Evolutionary conservation across 2,113 vertebrate species (phyloP), one percentile per base, ranked within the genome.

Genomic region (Poeciliopsis occidentalis): DNA sequence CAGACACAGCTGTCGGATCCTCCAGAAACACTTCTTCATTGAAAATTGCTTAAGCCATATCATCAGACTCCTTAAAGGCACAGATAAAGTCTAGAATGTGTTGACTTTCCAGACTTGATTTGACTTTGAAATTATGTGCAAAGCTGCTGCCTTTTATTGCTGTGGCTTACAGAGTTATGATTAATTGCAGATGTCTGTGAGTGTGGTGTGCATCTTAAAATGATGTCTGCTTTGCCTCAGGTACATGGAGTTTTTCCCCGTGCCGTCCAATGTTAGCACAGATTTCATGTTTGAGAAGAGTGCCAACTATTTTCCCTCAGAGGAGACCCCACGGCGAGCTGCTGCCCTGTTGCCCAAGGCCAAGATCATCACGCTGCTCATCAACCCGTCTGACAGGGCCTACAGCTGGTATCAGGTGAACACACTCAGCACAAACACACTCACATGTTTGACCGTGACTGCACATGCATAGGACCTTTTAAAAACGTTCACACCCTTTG

Each of bases 281-380:
- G 97, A 99, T 90, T 96, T 99, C 87, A 95, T 99, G 73, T 99
- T 98, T 93, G 98, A 99, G 92, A 99, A 99, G 89, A 99, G 97
- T 65, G 97, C 97, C 68, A 97, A 97, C 92, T 99, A 99, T 89
- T 98, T 99, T 88, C 96, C 98, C 39, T 98, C 97, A 12, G 97
- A 99, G 90, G 98, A 98, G 66, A 95, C 96, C 27, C 97, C 98
- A 19, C 96, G 86, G 67, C 94, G 97, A 87, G 95, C 95, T 3
- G 95, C 96, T 67, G 96, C 96, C 71, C 94, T 99, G 73, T 91
- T 98, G 62, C 97, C 98, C 69, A 98, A 98, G 89, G 96, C 97
- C 88, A 98, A 98, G 92, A 95, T 99, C 92, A 96, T 98, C 91
- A 98, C 97, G 69, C 96, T 97, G 85, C 97, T 99, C 73, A 98